Evolutionary conservation across 1,140 invertebrate genomes (phyloP).

Genomic region (Microplitis mediator): DNA sequence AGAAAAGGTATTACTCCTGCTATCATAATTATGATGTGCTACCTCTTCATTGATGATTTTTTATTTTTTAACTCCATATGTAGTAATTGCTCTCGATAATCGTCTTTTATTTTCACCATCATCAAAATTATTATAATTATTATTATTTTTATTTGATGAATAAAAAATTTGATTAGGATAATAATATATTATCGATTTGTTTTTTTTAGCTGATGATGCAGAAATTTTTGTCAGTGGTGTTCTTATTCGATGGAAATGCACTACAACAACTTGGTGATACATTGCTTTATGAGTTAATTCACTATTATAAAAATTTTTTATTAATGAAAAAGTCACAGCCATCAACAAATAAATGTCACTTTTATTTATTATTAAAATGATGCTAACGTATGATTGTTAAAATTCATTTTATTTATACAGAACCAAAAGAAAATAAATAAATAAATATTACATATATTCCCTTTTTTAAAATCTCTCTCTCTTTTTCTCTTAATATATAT

Average conservation of each 20-base stretch:
- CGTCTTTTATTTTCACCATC: not conserved
- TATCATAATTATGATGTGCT: not conserved
- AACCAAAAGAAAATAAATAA: too few relatives aligned
- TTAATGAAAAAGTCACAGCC: not conserved
- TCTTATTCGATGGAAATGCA: not conserved
- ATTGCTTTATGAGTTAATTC: constrained; percentile 2
- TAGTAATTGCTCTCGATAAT: not conserved
- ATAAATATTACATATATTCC: too few relatives aligned
- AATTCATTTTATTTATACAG: too few relatives aligned
- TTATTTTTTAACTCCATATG: constrained; percentile 9
- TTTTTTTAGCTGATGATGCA: not conserved
- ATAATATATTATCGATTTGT: not conserved
- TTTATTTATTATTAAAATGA: not conserved
- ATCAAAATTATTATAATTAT: not conserved
- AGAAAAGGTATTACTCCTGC: not conserved
- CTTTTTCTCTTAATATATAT: too few relatives aligned
- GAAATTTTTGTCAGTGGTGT: not conserved
- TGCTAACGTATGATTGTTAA: too few relatives aligned
- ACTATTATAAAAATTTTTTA: not conserved
- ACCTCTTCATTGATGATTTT: constrained; percentile 1
- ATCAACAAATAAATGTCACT: not conserved
- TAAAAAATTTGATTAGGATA: not conserved
- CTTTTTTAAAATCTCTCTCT: too few relatives aligned
- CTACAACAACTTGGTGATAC: not conserved
- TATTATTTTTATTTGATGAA: not conserved